Conservation (phyloP, 2,888 invertebrate genomes). For the Autographa gamma region DNA sequence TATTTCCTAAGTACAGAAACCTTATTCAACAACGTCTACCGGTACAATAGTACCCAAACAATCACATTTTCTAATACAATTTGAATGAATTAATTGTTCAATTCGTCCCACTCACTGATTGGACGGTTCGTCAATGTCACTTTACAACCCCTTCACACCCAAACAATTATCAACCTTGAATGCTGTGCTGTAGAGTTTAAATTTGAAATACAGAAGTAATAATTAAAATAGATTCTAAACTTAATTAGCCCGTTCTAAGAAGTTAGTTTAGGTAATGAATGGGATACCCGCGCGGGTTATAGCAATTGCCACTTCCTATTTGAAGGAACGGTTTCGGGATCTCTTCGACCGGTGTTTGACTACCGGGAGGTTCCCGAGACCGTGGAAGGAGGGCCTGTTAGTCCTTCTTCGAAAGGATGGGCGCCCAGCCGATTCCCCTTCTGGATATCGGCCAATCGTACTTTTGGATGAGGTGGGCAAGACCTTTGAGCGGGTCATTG, state of each 20-base stretch:
- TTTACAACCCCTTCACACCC: conserved; percentile 29
- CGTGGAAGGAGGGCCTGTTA: too few species aligned
- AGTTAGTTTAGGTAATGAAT: conserved; percentile 45
- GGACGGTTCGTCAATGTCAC: conserved; percentile 68
- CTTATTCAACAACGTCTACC: not conserved
- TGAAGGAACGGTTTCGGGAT: too few species aligned
- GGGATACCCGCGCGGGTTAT: too few species aligned
- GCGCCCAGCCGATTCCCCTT: too few species aligned
- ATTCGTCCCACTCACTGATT: conserved; percentile 68
- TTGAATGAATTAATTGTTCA: conserved; percentile 68
- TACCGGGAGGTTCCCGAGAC: too few species aligned
- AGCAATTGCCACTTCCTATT: too few species aligned
- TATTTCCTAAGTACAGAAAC: not conserved
- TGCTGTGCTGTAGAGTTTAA: not conserved
- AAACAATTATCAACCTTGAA: conserved; percentile 26
- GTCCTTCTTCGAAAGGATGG: too few species aligned
- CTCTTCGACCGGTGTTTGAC: too few species aligned
- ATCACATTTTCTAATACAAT: conserved; percentile 67
- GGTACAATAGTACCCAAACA: conserved; percentile 54
- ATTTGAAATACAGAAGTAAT: conserved; percentile 11
- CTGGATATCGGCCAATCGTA: too few species aligned
- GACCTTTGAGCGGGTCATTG: too few species aligned
- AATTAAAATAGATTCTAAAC: conserved; percentile 52
- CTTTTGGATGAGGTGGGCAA: too few species aligned
- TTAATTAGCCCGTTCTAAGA: conserved; percentile 53